phyloP scores from a whole-genome alignment of 1,140 invertebrate species.

The Reticulitermes speratus region DNA sequence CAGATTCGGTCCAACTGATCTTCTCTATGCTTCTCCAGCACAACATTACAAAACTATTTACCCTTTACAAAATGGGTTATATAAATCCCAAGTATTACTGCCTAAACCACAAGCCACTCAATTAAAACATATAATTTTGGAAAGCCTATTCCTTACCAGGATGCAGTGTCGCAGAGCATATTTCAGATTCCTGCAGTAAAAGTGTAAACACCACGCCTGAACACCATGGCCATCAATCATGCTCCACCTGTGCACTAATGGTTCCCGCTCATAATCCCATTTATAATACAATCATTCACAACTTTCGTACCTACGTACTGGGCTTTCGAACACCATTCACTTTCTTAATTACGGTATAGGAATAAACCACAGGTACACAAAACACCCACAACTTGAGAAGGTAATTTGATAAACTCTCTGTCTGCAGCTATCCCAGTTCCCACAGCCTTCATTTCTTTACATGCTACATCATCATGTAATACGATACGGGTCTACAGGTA shows the following conservation, averaged over 20 bases:
- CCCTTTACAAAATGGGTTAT: too few relatives aligned
- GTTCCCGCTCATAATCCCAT: slow-evolving; percentile 1
- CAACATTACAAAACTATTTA: too few relatives aligned
- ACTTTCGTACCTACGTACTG: not conserved
- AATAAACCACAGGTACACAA: slow-evolving; percentile 6
- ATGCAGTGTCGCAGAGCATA: not conserved
- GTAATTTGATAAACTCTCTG: slow-evolving; percentile 7
- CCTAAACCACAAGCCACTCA: too few relatives aligned
- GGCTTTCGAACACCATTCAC: not conserved
- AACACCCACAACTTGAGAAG: not conserved
- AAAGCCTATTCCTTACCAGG: too few relatives aligned
- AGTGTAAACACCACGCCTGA: not conserved
- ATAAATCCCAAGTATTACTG: too few relatives aligned
- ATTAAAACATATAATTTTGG: too few relatives aligned
- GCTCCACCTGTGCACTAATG: slow-evolving; percentile 5
- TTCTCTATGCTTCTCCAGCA: too few relatives aligned
- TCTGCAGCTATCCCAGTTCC: not conserved
- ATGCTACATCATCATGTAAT: not conserved
- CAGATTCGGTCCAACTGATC: too few relatives aligned
- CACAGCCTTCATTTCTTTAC: not conserved
- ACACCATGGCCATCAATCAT: not conserved
- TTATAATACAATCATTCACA: slow-evolving; percentile 10
- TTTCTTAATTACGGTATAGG: slow-evolving; percentile 8
- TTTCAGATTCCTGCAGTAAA: not conserved
- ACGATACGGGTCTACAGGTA: not conserved